These are phyloP conservation scores for Notodonta dromedarius DNA, from an alignment of 2,888 invertebrate species.

Conservation along the genomic window DNA sequence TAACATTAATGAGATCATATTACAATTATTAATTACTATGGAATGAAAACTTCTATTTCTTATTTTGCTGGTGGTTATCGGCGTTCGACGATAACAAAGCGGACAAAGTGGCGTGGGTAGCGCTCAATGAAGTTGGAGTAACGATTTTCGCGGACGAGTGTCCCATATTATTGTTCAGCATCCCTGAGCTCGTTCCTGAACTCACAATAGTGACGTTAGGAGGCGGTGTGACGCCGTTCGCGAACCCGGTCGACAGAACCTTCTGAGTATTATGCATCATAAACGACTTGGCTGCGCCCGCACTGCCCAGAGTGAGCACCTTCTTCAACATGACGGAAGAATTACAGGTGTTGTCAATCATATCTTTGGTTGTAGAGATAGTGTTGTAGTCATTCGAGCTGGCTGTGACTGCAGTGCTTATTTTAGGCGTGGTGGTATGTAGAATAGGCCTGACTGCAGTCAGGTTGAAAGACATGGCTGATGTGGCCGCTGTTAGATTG, in stretches of 20 bases:
- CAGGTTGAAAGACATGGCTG: constrained; percentile 70
- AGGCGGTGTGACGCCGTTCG: constrained; percentile 72
- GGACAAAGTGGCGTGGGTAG: constrained; percentile 78
- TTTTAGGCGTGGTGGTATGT: constrained; percentile 68
- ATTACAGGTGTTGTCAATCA: constrained; percentile 81
- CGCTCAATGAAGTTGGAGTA: constrained; percentile 69
- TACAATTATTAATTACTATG: constrained; percentile 16
- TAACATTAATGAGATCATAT: constrained; percentile 34
- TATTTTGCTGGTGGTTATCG: constrained; percentile 36
- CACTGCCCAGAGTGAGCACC: constrained; percentile 76
- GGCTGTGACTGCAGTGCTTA: constrained; percentile 61
- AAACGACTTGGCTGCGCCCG: constrained; percentile 75
- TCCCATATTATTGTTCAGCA: constrained; percentile 57
- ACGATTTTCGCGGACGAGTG: constrained; percentile 58
- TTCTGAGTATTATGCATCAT: constrained; percentile 82
- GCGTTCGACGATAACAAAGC: constrained; percentile 68
- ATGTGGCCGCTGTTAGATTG: constrained; percentile 54
- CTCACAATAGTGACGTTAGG: constrained; percentile 80
- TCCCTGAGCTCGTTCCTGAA: constrained; percentile 64
- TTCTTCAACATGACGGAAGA: constrained; percentile 82
- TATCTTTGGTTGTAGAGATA: constrained; percentile 78
- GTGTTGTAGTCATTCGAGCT: constrained; percentile 68
- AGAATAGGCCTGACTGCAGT: constrained; percentile 64
- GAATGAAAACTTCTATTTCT: constrained; percentile 37
- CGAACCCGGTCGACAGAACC: constrained; percentile 75